These are phyloP conservation scores for Ceratotherium simum DNA, from an alignment of 2,113 vertebrate genomes.

Conservation along the genomic window DNA sequence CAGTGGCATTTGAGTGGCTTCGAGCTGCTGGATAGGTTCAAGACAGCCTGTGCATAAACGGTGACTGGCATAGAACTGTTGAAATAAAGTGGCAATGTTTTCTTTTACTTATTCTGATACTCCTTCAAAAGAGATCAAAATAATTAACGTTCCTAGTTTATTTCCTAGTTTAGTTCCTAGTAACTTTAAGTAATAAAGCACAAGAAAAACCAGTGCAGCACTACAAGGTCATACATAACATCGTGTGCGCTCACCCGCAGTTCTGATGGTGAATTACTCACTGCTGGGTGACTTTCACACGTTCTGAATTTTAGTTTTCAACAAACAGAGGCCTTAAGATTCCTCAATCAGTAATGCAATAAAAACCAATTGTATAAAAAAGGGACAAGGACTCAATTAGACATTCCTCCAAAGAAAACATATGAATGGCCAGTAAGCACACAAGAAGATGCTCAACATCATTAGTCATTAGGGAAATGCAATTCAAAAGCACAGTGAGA, in stretches of 20 bases:
- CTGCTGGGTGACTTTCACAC: not conserved
- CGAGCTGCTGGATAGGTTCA: not conserved
- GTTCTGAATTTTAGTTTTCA: not conserved
- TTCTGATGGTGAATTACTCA: no score
- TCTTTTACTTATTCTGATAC: not conserved
- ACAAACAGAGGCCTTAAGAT: not conserved
- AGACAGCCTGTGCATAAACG: not conserved
- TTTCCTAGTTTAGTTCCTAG: no score
- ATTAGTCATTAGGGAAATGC: not conserved
- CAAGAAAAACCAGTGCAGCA: not conserved
- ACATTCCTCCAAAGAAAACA: constrained; percentile 26
- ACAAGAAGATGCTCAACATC: not conserved
- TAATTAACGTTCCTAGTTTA: not conserved
- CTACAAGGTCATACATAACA: not conserved
- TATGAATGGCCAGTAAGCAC: not conserved
- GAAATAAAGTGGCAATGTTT: not conserved
- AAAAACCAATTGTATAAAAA: not conserved
- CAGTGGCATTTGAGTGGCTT: not conserved
- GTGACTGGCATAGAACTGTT: not conserved
- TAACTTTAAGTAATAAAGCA: not conserved
- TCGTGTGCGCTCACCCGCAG: not conserved
- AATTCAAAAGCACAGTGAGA: not conserved
- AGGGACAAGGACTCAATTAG: not conserved
- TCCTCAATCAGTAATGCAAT: not conserved
- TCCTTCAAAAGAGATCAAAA: not conserved